Percentiles rank a stretch among this genome's conserved stretches.
Conservation (phyloP, 2,888 invertebrate species). For the Zaprionus obscuricornis region DNA sequence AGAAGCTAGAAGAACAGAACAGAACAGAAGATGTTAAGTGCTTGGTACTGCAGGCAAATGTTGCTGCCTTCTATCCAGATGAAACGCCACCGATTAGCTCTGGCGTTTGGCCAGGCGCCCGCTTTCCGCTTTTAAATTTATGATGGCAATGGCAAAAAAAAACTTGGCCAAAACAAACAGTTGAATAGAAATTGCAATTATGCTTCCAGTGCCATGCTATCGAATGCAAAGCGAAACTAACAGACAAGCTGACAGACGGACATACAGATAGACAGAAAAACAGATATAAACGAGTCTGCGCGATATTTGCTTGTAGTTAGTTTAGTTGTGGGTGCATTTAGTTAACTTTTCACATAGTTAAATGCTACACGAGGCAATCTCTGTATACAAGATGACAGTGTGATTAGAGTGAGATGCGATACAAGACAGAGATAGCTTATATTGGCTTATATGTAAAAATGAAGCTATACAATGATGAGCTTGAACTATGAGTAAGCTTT, state of each 20-base stretch:
- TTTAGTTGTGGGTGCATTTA: slow-evolving; percentile 42
- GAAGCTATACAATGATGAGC: too few species aligned
- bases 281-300: too few species aligned
- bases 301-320: too few species aligned
- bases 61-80: slow-evolving; percentile 43
- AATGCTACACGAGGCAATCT: too few species aligned
- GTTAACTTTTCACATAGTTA: slow-evolving; percentile 18
- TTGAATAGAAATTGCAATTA: slow-evolving; percentile 74
- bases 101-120: slow-evolving; percentile 56
- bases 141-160: slow-evolving; percentile 67
- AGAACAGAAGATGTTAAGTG: background rate
- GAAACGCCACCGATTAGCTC: slow-evolving; percentile 73
- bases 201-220: slow-evolving; percentile 31
- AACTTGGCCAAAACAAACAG: slow-evolving; percentile 63
- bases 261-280: too few species aligned
- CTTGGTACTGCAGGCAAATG: background rate
- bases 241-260: slow-evolving; percentile 5
- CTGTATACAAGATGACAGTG: background rate
- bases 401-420: too few species aligned
- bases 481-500: too few species aligned
- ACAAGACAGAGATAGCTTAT: too few species aligned
- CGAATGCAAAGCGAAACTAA: slow-evolving; percentile 1
- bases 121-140: slow-evolving; percentile 62
- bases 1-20: background rate
- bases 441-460: too few species aligned